Percentiles rank a stretch among this genome's conserved stretches.
phyloP scores from a whole-genome alignment of 2,797 vertebrate genomes.

The Emys orbicularis region DNA sequence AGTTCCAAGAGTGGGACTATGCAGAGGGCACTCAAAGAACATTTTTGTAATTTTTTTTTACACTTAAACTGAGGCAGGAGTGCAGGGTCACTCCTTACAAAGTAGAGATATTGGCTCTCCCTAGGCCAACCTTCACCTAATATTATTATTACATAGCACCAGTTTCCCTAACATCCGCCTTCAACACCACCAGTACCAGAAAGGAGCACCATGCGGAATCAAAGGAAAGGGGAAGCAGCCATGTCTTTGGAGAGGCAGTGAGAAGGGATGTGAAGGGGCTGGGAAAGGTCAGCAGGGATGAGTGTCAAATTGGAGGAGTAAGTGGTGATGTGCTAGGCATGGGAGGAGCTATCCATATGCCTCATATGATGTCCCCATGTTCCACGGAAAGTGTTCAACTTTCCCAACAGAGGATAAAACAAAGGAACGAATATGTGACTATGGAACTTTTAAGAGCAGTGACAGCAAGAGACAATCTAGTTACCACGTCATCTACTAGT shows the following conservation, averaged over 20 bases:
- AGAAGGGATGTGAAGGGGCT: neutral
- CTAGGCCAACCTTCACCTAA: neutral
- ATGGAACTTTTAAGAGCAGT: neutral
- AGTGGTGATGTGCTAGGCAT: neutral
- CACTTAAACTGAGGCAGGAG: neutral
- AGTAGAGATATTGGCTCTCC: neutral
- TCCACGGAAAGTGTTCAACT: neutral
- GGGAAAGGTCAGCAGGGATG: neutral
- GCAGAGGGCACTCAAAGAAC: neutral
- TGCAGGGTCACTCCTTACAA: neutral
- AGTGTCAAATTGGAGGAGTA: neutral
- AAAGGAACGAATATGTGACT: neutral
- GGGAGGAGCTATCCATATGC: neutral
- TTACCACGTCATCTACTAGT: neutral
- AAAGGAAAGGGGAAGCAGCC: neutral
- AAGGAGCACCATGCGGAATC: neutral
- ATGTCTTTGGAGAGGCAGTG: neutral
- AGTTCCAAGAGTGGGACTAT: neutral
- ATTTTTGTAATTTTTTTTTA: neutral
- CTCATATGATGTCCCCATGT: neutral
- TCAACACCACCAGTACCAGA: neutral
- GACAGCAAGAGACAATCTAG: neutral
- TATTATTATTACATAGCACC: neutral
- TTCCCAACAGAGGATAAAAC: neutral
- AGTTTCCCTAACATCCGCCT: neutral